A percentile compares a stretch with the other conserved stretches of the same genome.
Evolutionary conservation across 2,888 invertebrate species (phyloP).

Genomic region (Amiota minor): DNA sequence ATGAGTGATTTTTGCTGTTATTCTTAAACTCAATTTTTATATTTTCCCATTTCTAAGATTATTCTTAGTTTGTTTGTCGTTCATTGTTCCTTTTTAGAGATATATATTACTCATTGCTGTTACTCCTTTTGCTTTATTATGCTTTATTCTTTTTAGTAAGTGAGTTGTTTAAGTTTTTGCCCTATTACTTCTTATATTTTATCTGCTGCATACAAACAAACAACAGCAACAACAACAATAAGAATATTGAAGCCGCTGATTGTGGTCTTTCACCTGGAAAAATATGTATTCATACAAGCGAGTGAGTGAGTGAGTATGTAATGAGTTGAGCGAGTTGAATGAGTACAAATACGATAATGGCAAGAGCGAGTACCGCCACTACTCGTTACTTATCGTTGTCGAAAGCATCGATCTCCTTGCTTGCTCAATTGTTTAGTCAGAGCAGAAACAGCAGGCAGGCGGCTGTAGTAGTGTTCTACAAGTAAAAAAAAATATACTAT

Average conservation of each 20-base stretch:
- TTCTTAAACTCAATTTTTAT: background rate
- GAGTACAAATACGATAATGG: background rate
- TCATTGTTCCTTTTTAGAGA: constrained; percentile 8
- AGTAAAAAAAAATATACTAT: background rate
- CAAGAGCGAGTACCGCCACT: background rate
- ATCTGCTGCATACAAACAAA: constrained; percentile 9
- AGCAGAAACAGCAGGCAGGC: background rate
- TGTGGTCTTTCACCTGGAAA: constrained; percentile 50
- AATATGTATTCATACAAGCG: constrained; percentile 28
- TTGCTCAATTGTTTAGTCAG: background rate
- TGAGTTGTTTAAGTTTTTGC: background rate
- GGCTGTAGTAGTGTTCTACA: background rate
- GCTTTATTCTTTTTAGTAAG: background rate
- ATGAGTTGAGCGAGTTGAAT: background rate
- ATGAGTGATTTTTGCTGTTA: background rate
- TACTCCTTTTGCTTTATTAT: background rate
- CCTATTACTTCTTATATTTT: constrained; percentile 20
- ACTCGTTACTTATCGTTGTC: background rate
- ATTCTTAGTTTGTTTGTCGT: background rate
- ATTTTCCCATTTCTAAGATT: background rate
- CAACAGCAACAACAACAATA: background rate
- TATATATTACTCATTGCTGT: background rate
- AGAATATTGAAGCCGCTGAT: background rate
- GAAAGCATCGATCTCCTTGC: constrained; percentile 8
- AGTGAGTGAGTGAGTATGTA: background rate